Conservation (phyloP, 2,113 vertebrate genomes). For the Alectura lathami region DNA sequence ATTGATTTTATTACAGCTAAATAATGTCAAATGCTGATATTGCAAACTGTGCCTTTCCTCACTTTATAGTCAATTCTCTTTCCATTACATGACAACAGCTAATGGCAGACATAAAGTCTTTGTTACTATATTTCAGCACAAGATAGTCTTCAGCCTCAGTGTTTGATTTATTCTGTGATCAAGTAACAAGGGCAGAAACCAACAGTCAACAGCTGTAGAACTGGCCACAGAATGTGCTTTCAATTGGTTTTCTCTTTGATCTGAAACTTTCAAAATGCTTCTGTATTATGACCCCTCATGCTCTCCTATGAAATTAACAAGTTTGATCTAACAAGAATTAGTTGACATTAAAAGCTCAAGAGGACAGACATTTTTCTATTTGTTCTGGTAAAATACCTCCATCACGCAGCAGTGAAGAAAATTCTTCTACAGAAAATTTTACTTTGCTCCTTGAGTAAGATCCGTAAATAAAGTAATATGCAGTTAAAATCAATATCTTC, state of each 20-base stretch:
- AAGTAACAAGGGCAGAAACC: not conserved
- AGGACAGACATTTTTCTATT: not conserved
- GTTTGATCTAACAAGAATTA: conserved; percentile 19
- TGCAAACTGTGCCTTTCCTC: not conserved
- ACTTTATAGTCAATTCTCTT: not conserved
- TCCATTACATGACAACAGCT: not conserved
- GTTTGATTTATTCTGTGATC: not conserved
- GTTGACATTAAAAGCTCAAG: conserved; percentile 32
- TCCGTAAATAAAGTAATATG: not conserved
- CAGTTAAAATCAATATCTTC: not conserved
- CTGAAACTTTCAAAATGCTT: conserved; percentile 16
- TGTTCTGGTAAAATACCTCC: not conserved
- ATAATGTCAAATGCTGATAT: not conserved
- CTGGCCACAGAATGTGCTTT: not conserved
- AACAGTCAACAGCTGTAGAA: not conserved
- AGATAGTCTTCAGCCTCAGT: not conserved
- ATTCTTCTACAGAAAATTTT: not conserved
- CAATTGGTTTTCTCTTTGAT: conserved; percentile 4
- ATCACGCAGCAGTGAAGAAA: not conserved
- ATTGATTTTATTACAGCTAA: not conserved
- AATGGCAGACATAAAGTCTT: not conserved
- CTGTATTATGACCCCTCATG: not conserved
- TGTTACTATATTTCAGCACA: not conserved
- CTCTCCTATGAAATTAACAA: conserved; percentile 18
- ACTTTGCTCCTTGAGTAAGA: not conserved